phyloP scores from a whole-genome alignment of 2,888 invertebrate genomes.

The Epinotia brunnichana region DNA sequence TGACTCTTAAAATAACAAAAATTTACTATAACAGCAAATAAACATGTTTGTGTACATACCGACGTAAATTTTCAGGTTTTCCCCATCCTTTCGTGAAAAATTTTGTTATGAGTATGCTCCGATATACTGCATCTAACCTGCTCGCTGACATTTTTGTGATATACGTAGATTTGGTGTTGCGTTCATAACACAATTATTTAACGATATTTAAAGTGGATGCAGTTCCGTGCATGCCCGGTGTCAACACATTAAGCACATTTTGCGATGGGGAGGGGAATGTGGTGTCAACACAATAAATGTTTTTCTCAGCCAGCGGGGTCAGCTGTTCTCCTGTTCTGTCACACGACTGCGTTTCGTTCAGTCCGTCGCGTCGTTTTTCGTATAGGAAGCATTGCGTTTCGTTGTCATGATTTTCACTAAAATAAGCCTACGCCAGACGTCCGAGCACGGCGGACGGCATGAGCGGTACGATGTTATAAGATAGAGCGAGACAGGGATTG shows the following conservation, averaged over 20 bases:
- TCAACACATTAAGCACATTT: slow-evolving; percentile 42
- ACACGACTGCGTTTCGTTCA: slow-evolving; percentile 30
- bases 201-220: slow-evolving; percentile 23
- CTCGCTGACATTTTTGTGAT: slow-evolving; percentile 82
- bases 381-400: slow-evolving; percentile 14
- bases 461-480: too few species aligned
- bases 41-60: slow-evolving; percentile 75
- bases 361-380: neutral
- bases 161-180: slow-evolving; percentile 47
- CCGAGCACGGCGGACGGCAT: too few species aligned
- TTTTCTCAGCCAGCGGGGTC: slow-evolving; percentile 42
- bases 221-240: slow-evolving; percentile 36
- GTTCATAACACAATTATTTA: slow-evolving; percentile 32
- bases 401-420: slow-evolving; percentile 1
- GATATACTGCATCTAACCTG: slow-evolving; percentile 90
- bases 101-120: slow-evolving; percentile 93
- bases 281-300: slow-evolving; percentile 43
- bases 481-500: too few species aligned
- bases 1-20: slow-evolving; percentile 5
- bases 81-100: slow-evolving; percentile 99
- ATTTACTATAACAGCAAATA: neutral
- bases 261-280: slow-evolving; percentile 34
- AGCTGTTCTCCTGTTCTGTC: slow-evolving; percentile 39
- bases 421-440: neutral
- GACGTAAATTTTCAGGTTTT: slow-evolving; percentile 93